Evolutionary conservation across 2,888 invertebrate genomes (phyloP).

Genomic region (Morpho helenor): DNA sequence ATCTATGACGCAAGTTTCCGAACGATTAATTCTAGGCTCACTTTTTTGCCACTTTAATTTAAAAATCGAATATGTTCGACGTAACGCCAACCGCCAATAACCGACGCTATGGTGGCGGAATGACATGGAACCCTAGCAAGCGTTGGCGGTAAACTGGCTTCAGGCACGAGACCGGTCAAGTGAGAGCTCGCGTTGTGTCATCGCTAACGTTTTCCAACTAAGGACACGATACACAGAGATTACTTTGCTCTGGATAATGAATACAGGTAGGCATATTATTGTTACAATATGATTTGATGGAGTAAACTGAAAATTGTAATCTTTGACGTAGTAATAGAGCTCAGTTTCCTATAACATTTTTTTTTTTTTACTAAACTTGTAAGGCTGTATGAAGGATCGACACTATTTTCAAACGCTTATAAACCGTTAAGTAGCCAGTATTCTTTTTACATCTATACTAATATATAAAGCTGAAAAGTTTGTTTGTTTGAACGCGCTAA

Average conservation of each 20-base stretch:
- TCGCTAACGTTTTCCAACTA: conserved; percentile 48
- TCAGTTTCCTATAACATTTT: background rate
- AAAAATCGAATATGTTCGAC: conserved; percentile 23
- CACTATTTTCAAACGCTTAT: background rate
- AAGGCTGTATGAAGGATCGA: conserved; percentile 3
- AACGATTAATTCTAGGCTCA: conserved; percentile 10
- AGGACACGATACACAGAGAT: conserved; percentile 26
- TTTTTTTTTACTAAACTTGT: background rate
- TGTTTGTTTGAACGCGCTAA: too few species aligned
- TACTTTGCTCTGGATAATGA: conserved; percentile 17
- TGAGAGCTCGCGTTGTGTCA: conserved; percentile 59
- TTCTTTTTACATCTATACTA: background rate
- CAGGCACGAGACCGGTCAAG: conserved; percentile 51
- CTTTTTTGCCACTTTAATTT: conserved; percentile 17
- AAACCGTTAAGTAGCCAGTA: background rate
- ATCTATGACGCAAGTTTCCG: conserved; percentile 19
- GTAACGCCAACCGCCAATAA: conserved; percentile 44
- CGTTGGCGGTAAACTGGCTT: conserved; percentile 59
- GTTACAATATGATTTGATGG: background rate
- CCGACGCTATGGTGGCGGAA: conserved; percentile 11
- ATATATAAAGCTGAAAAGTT: too few species aligned
- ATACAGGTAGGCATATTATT: background rate
- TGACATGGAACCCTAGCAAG: conserved; percentile 51
- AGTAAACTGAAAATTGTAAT: background rate
- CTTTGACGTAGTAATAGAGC: background rate